Evolutionary conservation across 2,113 vertebrate species (phyloP).

Genomic region (Saccopteryx leptura): DNA sequence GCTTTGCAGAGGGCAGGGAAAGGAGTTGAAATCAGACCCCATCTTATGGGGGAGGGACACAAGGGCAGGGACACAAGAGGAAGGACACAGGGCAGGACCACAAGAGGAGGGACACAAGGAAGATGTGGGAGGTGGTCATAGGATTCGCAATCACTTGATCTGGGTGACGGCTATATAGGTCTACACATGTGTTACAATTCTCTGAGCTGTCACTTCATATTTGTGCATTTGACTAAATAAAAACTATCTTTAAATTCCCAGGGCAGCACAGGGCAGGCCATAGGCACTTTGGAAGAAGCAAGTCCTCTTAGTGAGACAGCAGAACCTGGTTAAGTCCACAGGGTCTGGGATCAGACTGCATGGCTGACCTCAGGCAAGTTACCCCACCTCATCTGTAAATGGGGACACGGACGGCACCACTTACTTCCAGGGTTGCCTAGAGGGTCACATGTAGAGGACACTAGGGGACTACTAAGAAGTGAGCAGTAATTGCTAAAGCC

Average conservation of each 20-base stretch:
- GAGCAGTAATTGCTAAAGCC: background rate
- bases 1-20: background rate
- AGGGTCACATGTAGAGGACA: background rate
- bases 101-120: background rate
- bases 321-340: background rate
- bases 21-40: background rate
- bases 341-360: background rate
- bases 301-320: accelerated
- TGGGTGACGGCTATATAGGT: background rate
- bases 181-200: background rate
- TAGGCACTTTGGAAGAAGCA: background rate
- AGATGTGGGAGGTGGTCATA: background rate
- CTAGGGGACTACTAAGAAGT: background rate
- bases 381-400: background rate
- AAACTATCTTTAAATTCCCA: background rate
- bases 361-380: no score
- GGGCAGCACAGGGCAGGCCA: background rate
- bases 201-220: background rate
- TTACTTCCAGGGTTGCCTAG: background rate
- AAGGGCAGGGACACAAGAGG: background rate
- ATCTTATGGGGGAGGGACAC: background rate
- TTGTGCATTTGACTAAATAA: background rate
- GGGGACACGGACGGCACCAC: no score
- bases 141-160: background rate
- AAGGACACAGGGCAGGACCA: background rate